Base-by-base conservation (phyloP, 2,888 invertebrate genomes). In the Ichneumoninae sp. region DNA sequence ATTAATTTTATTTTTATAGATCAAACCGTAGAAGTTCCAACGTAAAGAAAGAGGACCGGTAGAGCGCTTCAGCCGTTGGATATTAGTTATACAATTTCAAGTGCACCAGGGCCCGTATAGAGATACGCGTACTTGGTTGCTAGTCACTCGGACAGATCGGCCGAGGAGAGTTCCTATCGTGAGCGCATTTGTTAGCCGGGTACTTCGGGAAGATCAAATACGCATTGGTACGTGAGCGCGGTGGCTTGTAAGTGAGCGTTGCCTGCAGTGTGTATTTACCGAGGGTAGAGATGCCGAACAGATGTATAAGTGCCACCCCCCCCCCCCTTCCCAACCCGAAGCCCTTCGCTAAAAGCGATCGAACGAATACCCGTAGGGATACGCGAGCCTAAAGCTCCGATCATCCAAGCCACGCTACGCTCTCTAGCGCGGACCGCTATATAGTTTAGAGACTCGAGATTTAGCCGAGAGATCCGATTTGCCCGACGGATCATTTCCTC, bases 271-370 rank as follows among this genome's bases (percentile, higher is more conserved):
- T 90, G 86, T 90, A 90, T 91, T 89, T 89, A 89, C 88, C 87
- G 83, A 89, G 90, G 91, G 91, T 91, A 90, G 91, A 91, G 16
- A 90, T 93, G 91, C 89, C 77, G 93, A 92, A 92, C 93, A 93
- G 93, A 93, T 93, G 93, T 90, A 91, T 91, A 92, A 93, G 93
- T 93, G 91, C 92, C 90, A 87, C 60, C 62, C 33, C 60, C 87
- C 69, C 66, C 33, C 60, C 52, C 36, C 52, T 52, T 30, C 19
- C 22, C 10, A 8, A 81, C 36, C 52, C 74, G 81, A 66, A 82
- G 66, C 78, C 79, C 82, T 86, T 81, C 40, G n/a, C 72, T 84
- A 74, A 84, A 84, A 80, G 65, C 84, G 80, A 80, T 80, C 76
- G 77, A 77, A 71, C 71, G 80, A 79, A 84, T 81, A 82, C 83